Percentiles rank a stretch among this genome's conserved stretches.
These are phyloP conservation scores for Monodelphis domestica DNA, from an alignment of 2,797 vertebrate species.

Conservation along the genomic window DNA sequence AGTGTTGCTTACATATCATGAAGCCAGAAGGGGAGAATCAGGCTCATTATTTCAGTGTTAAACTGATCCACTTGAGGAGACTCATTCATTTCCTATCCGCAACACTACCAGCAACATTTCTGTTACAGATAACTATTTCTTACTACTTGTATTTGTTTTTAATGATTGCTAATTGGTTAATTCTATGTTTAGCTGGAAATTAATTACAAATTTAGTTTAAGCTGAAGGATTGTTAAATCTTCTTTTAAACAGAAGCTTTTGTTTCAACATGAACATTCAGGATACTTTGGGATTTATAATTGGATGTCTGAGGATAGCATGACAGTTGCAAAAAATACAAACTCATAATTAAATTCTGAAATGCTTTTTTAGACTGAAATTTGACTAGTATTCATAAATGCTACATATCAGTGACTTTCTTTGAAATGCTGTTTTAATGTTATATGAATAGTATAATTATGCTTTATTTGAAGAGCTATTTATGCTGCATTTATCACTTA, in stretches of 20 bases:
- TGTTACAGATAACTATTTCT: slow-evolving; percentile 21
- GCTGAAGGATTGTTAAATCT: slow-evolving; percentile 46
- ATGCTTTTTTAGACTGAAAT: slow-evolving; percentile 32
- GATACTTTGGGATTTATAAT: slow-evolving; percentile 51
- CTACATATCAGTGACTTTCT: slow-evolving; percentile 22
- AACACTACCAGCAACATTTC: slow-evolving; percentile 24
- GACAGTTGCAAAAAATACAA: slow-evolving; percentile 15
- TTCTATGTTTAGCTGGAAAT: slow-evolving; percentile 42
- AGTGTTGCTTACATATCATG: background rate
- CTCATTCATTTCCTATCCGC: slow-evolving; percentile 24
- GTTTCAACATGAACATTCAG: slow-evolving; percentile 55
- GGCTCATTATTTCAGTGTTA: background rate
- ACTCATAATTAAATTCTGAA: slow-evolving; percentile 45
- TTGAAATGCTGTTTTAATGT: slow-evolving; percentile 23
- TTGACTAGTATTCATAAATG: slow-evolving; percentile 8
- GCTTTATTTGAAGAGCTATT: slow-evolving; percentile 18
- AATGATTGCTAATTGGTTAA: slow-evolving; percentile 71
- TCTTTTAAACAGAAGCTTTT: slow-evolving; percentile 68
- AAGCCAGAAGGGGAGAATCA: background rate
- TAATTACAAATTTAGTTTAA: slow-evolving; percentile 60
- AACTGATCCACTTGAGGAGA: slow-evolving; percentile 18
- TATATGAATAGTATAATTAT: slow-evolving; percentile 37
- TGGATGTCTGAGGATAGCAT: slow-evolving; percentile 31
- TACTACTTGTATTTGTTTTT: slow-evolving; percentile 51
- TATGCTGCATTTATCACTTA: slow-evolving; percentile 53